These are phyloP conservation scores for Phenganax stokvisi DNA, from an alignment of 92 coral and sea anemone genomes.

Conservation along the genomic window DNA sequence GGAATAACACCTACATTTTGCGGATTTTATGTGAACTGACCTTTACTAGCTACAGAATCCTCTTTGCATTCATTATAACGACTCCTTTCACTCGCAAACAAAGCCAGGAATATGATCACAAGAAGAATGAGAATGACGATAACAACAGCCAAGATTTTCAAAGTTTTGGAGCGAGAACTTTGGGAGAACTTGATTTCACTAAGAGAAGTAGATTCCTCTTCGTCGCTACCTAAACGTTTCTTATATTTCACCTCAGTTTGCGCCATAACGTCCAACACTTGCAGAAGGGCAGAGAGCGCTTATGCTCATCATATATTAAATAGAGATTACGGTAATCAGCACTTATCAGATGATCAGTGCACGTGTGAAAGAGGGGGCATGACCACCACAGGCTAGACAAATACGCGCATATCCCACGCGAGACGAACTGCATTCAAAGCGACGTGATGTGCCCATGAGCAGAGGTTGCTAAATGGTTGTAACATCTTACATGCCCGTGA, in stretches of 20 bases:
- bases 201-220: constrained; percentile 6
- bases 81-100: constrained; percentile 24
- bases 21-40: not conserved
- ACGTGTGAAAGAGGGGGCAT: too few species aligned
- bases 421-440: not conserved
- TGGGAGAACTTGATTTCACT: constrained; percentile 3
- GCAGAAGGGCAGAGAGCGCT: not conserved
- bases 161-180: not conserved
- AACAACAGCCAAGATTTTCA: constrained; percentile 25
- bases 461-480: not conserved
- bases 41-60: not conserved
- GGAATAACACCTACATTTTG: not conserved
- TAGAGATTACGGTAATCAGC: not conserved
- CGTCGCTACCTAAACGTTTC: not conserved
- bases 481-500: not conserved
- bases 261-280: not conserved
- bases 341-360: not conserved
- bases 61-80: not conserved
- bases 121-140: constrained; percentile 6
- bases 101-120: constrained; percentile 24
- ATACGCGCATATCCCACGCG: not conserved
- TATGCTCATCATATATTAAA: not conserved
- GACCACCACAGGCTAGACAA: not conserved
- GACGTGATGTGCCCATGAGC: not conserved
- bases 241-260: constrained; percentile 20